Base-by-base conservation (phyloP, 2,888 invertebrate genomes). In the Junonia oenone region DNA sequence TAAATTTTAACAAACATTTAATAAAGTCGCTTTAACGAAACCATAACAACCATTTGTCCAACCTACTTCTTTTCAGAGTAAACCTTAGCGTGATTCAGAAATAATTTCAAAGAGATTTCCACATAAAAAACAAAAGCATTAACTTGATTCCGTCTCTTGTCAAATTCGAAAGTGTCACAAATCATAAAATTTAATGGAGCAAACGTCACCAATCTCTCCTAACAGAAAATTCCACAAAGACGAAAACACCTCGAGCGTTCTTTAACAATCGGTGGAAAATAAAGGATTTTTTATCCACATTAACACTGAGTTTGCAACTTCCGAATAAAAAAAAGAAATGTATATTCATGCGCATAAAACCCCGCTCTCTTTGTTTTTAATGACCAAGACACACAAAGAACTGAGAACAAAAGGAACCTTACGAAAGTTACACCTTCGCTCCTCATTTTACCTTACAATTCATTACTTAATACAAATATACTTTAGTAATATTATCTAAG, bases 361-460 rank as follows among this genome's bases (percentile, higher is more conserved):
- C 27, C 22, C 27, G 40, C 48, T 51, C 31, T 8, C 51, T 51
- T 55, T 55, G 55, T 52, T 52, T 31, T 46, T 52, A 52, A 52
- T 52, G 52, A 40, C 51, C 40, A 40, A 38, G 40, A 29, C 40
- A 37, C 49, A 49, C 27, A 50, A 50, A 40, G 29, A 50, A 50
- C 38, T 29, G 8, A 26, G 37, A 29, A 46, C 46, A 52, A 52
- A 52, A 46, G 38, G 38, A 43, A 47, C 38, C 45, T 45, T 51
- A 51, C 37, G 45, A 50, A 38, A 51, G 45, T 55, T 46, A 47
- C 55, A 55, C 51, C 33, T 51, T 37, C 11, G 27, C 35, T 37
- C 45, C 50, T 55, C 45, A 51, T 55, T 40, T 38, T 45, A 55
- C 51, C 29, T 13, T 14, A 46, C 37, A 40, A 26, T 46, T 45